Evolutionary conservation across 2,888 invertebrate species (phyloP).

Genomic region (Cheilosia variabilis): DNA sequence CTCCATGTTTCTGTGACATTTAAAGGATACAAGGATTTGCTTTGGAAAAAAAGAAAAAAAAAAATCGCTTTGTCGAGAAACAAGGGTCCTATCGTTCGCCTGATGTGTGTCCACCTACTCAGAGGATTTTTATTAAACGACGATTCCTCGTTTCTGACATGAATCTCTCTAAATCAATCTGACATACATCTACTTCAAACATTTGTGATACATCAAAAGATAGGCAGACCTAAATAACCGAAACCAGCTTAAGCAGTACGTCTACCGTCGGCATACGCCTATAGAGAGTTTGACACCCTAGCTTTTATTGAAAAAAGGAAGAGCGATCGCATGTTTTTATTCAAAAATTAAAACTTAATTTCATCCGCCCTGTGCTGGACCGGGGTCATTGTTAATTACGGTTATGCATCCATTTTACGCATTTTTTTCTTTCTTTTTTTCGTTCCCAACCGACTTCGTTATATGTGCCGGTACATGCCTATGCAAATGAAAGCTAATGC

Average conservation of each 20-base stretch:
- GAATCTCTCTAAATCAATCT: slow-evolving; percentile 63
- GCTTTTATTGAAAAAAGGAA: slow-evolving; percentile 34
- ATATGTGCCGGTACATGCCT: not conserved
- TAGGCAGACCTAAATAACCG: not conserved
- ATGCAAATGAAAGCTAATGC: slow-evolving; percentile 71
- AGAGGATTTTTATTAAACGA: slow-evolving; percentile 34
- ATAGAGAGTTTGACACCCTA: not conserved
- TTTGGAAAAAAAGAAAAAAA: slow-evolving; percentile 11
- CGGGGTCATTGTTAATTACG: slow-evolving; percentile 63
- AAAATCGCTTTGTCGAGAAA: slow-evolving; percentile 6
- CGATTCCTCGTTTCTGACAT: slow-evolving; percentile 25
- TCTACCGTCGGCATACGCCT: too few species aligned
- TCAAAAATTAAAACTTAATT: slow-evolving; percentile 63
- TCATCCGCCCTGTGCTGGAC: slow-evolving; percentile 34
- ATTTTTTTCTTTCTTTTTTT: not conserved
- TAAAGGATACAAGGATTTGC: slow-evolving; percentile 48
- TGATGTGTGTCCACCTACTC: slow-evolving; percentile 4
- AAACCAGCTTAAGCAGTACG: too few species aligned
- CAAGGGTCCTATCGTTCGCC: not conserved
- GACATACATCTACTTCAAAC: slow-evolving; percentile 50
- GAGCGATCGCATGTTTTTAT: not conserved
- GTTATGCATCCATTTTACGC: slow-evolving; percentile 40
- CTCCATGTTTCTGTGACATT: slow-evolving; percentile 31
- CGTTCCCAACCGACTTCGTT: not conserved
- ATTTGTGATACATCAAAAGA: slow-evolving; percentile 21